These are phyloP conservation scores for Macrochelys suwanniensis DNA, from an alignment of 2,797 vertebrate species.

Conservation along the genomic window DNA sequence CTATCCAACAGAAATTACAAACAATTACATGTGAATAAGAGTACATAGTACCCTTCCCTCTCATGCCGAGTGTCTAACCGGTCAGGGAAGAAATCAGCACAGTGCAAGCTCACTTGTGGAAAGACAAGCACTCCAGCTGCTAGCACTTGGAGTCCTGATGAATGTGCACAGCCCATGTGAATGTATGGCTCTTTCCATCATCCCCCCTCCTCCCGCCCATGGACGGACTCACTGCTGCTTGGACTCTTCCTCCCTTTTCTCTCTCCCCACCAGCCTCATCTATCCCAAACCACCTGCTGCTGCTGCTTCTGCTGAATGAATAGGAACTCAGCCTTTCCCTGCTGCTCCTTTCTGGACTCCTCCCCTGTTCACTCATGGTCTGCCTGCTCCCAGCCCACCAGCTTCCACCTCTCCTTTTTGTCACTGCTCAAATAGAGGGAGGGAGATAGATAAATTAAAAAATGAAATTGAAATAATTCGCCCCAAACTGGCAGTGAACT, in stretches of 20 bases:
- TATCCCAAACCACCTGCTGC: not conserved
- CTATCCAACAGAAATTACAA: not conserved
- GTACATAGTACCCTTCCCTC: not conserved
- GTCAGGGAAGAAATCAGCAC: not conserved
- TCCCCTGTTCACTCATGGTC: not conserved
- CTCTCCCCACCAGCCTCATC: not conserved
- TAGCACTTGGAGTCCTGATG: not conserved
- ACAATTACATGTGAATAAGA: not conserved
- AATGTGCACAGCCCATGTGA: not conserved
- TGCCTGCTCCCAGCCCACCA: not conserved
- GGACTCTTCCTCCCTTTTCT: not conserved
- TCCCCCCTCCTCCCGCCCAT: not conserved
- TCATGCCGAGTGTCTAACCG: not conserved
- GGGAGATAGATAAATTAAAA: not conserved
- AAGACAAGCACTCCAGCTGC: not conserved
- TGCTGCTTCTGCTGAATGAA: not conserved
- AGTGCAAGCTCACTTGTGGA: not conserved
- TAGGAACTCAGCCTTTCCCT: not conserved
- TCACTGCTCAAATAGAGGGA: not conserved
- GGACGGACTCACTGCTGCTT: accelerated
- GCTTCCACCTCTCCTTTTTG: not conserved
- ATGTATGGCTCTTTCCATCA: not conserved
- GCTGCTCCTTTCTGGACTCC: not conserved
- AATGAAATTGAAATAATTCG: not conserved
- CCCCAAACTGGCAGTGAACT: not conserved